A percentile compares a stretch with the other conserved stretches of the same genome.
These are phyloP conservation scores for Halcyon smyrnensis DNA, from an alignment of 2,797 vertebrate genomes.

Conservation along the genomic window DNA sequence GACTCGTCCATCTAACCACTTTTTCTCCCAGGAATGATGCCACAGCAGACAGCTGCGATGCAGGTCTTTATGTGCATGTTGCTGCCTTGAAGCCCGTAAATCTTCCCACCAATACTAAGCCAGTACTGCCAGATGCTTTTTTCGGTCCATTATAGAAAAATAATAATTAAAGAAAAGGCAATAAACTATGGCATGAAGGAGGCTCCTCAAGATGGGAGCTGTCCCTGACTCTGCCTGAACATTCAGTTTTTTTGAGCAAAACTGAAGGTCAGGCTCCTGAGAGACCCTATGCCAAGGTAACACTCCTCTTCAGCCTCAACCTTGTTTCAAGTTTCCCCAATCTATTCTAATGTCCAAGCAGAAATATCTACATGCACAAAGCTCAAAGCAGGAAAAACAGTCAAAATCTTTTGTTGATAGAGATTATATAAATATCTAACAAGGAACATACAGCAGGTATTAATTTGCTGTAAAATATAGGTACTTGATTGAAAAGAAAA, in stretches of 20 bases:
- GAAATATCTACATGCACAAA: background rate
- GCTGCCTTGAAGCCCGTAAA: background rate
- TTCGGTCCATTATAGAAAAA: background rate
- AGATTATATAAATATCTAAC: background rate
- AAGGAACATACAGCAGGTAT: background rate
- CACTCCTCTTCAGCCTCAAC: background rate
- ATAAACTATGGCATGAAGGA: background rate
- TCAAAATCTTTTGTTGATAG: background rate
- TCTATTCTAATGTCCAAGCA: background rate
- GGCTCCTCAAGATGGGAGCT: background rate
- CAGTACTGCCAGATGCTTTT: fast-evolving
- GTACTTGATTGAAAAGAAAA: background rate
- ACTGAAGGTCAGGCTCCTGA: background rate
- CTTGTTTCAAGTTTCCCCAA: fast-evolving
- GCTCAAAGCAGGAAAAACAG: background rate
- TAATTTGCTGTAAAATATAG: slow-evolving; percentile 1
- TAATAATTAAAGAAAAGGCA: background rate
- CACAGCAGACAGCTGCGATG: background rate
- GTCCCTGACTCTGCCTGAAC: background rate
- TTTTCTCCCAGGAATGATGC: background rate
- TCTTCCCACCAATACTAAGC: background rate
- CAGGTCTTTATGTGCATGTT: fast-evolving
- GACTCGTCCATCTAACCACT: no score
- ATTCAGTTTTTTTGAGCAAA: background rate
- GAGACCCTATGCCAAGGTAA: background rate